Evolutionary conservation across 2,888 invertebrate genomes (phyloP), one percentile per base, ranked within the genome.

Genomic region (Cosmorhoe ocellata): DNA sequence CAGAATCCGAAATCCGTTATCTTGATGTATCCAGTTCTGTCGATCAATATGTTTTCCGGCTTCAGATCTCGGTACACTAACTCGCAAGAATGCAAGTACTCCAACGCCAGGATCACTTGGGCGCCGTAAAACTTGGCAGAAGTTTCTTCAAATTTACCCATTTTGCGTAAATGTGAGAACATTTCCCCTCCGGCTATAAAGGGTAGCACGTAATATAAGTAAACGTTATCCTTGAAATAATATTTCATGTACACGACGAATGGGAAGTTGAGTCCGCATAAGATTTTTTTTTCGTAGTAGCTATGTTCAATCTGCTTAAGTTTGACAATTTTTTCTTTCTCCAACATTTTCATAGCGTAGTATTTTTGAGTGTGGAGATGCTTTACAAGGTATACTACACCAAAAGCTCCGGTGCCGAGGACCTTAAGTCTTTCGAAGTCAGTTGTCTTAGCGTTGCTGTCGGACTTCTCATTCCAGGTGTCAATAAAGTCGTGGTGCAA

Each of bases 1-100:
- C 97, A 96, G 84, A 99, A 99, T 22, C 99, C 98, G 76, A 98
- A 97, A 84, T 99, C 99, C 1, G 97, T 97, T 46, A 99, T 91
- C 91, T 96, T 93, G 1, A 95, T 81, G 68, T 96, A 97, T 0
- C 97, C 97, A 12, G 87, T 91, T 56, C 84, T 78, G 71, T 97
- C 96, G 42, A 98, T 92, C 59, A 98, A 89, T 53, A 98, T 94
- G 79, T 98, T 98, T 83, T 98, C 98, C 0, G 98, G 98, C 76
- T 98, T 98, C 53, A 98, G 84, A 81, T 98, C 98, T 26, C 98
- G 92, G 79, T 98, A 98, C 12, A 98, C 92, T 54, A 99, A 86
- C 69, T 96, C 95, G 73, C 97, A 93, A 56, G 93, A 91, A 78
- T 99, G 98, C 40, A 99, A 88, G 81, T 98, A 99, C 81, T 99